These are phyloP conservation scores for Aplocera efformata DNA, from an alignment of 2,888 invertebrate genomes.

Conservation along the genomic window DNA sequence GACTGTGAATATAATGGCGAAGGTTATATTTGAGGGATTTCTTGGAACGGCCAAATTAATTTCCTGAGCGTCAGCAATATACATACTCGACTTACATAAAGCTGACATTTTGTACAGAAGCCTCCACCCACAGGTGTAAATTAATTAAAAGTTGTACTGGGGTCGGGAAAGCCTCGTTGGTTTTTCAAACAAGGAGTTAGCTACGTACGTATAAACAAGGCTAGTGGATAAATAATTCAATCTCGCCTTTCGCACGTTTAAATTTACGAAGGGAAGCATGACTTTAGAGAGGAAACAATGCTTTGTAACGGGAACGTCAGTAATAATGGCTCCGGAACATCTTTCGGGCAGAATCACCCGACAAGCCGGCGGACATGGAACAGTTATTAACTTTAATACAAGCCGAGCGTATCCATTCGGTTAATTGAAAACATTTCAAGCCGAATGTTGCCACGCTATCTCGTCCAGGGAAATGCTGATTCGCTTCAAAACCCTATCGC, in stretches of 20 bases:
- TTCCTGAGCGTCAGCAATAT: conserved; percentile 5
- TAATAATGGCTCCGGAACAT: conserved; percentile 26
- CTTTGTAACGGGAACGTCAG: conserved; percentile 31
- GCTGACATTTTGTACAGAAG: conserved; percentile 1
- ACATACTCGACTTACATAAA: conserved; percentile 2
- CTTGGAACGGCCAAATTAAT: conserved; percentile 1
- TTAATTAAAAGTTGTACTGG: conserved; percentile 18
- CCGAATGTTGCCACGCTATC: conserved; percentile 27
- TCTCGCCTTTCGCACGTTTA: conserved; percentile 29
- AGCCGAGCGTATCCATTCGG: conserved; percentile 35
- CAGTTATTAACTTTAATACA: conserved; percentile 45
- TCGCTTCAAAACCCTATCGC: conserved; percentile 18
- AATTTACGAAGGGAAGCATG: conserved; percentile 38
- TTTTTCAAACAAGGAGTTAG: conserved; percentile 32
- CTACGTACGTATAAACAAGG: conserved; percentile 29
- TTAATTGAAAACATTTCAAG: conserved; percentile 50
- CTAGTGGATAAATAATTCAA: conserved; percentile 28
- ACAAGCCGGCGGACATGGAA: conserved; percentile 29
- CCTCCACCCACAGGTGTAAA: conserved; percentile 10
- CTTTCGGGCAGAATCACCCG: conserved; percentile 14
- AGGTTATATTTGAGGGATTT: neutral
- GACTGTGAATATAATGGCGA: neutral
- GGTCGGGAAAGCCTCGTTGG: conserved; percentile 17
- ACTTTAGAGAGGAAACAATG: conserved; percentile 44
- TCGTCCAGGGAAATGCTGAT: conserved; percentile 30